Evolutionary conservation across 92 coral and sea anemone species (phyloP).

Genomic region (Micromussa lordhowensis): DNA sequence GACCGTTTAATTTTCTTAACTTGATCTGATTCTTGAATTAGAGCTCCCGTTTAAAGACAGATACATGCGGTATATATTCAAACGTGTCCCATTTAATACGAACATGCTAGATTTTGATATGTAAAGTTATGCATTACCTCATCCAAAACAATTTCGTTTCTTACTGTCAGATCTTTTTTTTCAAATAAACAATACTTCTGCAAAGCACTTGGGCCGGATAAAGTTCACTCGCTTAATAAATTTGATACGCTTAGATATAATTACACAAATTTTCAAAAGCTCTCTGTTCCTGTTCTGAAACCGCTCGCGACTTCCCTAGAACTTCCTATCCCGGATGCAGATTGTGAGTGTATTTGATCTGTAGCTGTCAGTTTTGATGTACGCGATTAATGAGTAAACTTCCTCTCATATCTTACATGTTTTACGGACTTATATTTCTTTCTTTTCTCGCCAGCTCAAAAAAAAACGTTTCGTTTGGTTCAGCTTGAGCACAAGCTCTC

Average conservation of each 20-base stretch:
- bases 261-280: neutral
- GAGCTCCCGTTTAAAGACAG: neutral
- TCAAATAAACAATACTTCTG: neutral
- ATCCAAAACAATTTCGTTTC: neutral
- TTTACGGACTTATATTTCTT: neutral
- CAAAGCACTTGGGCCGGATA: neutral
- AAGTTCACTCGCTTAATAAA: neutral
- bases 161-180: neutral
- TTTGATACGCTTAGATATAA: neutral
- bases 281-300: neutral
- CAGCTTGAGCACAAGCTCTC: neutral
- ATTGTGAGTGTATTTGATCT: neutral
- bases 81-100: neutral
- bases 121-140: neutral
- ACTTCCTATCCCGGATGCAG: neutral
- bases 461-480: neutral
- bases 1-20: no score
- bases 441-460: no score
- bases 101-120: no score
- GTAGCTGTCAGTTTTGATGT: neutral
- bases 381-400: neutral
- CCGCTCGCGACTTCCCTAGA: neutral
- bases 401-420: neutral
- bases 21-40: neutral
- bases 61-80: neutral